Conservation (phyloP, 2,888 invertebrate species). For the Sussaba pulchella region DNA sequence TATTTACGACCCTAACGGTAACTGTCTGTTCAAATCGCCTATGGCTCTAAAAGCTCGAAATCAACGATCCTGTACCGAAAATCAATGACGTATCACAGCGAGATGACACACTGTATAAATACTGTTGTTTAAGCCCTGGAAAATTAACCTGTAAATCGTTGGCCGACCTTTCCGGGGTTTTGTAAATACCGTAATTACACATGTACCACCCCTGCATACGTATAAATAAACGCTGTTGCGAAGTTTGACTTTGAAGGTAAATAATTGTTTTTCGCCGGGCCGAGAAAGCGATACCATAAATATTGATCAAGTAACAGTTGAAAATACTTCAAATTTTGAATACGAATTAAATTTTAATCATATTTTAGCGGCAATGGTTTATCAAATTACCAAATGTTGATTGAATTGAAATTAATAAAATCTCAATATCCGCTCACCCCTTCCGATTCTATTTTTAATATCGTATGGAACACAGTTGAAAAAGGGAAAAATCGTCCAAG, state of each 20-base stretch:
- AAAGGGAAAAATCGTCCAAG: too few relatives aligned
- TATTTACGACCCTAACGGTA: not conserved
- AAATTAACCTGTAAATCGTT: constrained; percentile 31
- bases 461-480: too few relatives aligned
- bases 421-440: too few relatives aligned
- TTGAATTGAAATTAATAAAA: too few relatives aligned
- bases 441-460: too few relatives aligned
- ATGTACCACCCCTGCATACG: not conserved
- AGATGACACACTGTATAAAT: constrained; percentile 12
- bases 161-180: constrained; percentile 15
- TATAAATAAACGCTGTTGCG: constrained; percentile 21
- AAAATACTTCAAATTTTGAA: constrained; percentile 30
- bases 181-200: constrained; percentile 17
- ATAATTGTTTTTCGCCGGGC: constrained; percentile 21
- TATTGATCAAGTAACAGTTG: constrained; percentile 37
- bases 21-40: not conserved
- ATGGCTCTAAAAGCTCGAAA: constrained; percentile 2
- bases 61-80: constrained; percentile 15
- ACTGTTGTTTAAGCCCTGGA: not conserved
- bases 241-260: constrained; percentile 19
- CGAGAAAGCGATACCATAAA: not conserved
- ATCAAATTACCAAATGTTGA: not conserved
- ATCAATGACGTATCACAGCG: not conserved
- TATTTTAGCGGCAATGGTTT: not conserved
- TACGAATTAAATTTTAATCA: not conserved